Base-by-base conservation (phyloP, 2,113 vertebrate species). In the Oreochromis spilurus region DNA sequence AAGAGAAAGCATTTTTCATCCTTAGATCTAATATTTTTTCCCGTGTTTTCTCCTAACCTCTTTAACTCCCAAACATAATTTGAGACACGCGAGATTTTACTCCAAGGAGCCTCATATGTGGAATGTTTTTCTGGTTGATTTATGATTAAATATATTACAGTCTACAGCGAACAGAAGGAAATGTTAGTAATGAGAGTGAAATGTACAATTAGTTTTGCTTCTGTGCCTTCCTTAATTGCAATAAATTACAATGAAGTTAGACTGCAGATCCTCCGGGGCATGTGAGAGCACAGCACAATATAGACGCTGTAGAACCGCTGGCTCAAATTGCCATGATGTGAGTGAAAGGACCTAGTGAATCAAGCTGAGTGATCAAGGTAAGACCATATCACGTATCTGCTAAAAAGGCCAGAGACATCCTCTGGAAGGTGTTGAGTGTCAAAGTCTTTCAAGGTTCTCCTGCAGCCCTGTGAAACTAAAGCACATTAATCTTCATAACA, bases 401-500 rank as follows among this genome's bases (percentile, higher is more conserved):
- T 53, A 45, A 50, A 43, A 53, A 86, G 83, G 45, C 55, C 55
- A 53, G 7, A 52, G 81, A 62, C 24, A 40, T 82, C 11, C 43
- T 9, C 31, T 21, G 58, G 62, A 55, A 77, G 38, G 14, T 43
- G 53, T 17, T 53, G 58, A 38, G 48, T 77, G 43, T 48, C 79
- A 13, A 65, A 81, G 48, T 45, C 21, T 54, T 75, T 38, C 29
- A 67, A 14, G 3, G 43, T 54, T 79, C 83, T 62, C 43, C 84
- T 9, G 40, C 31, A 13, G 83, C 79, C 85, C 43, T 7, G 79
- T 67, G 82, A 84, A 85, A 86, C 88, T 60, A 90, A 89, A 52
- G 70, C 88, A 81, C 87, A 93, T 93, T 92, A 87, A 94, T 94
- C 88, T 91, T 94, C 91, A 91, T 92, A 90, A 91, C 81, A 80